Percentiles rank a stretch among this genome's conserved stretches.
These are phyloP conservation scores for Leptopilina boulardi DNA, from an alignment of 1,140 invertebrate species.

Conservation along the genomic window DNA sequence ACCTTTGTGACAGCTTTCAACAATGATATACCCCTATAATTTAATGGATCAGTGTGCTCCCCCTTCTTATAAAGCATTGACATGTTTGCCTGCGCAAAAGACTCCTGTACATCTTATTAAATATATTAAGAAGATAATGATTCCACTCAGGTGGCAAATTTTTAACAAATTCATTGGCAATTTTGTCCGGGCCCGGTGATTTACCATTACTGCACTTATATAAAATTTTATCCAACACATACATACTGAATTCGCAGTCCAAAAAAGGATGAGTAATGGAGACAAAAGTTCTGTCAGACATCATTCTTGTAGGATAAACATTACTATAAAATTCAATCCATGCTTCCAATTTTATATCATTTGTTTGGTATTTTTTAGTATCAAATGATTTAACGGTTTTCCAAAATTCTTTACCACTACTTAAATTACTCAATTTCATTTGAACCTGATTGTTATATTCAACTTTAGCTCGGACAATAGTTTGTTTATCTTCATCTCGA, in stretches of 20 bases:
- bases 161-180: neutral
- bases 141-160: neutral
- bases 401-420: neutral
- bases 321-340: neutral
- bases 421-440: neutral
- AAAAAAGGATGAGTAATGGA: neutral
- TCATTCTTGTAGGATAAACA: neutral
- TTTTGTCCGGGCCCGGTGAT: neutral
- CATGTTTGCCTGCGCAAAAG: neutral
- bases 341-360: neutral
- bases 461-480: too few species aligned
- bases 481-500: neutral
- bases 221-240: neutral
- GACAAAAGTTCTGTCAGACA: neutral
- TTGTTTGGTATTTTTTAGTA: neutral
- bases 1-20: neutral
- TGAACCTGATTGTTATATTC: too few species aligned
- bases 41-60: neutral
- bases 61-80: slow-evolving; percentile 24
- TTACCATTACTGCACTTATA: neutral
- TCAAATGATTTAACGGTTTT: neutral
- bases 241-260: neutral
- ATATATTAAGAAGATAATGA: neutral
- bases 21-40: slow-evolving; percentile 23
- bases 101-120: neutral